phyloP scores from a whole-genome alignment of 2,888 invertebrate species.

The Mythimna vitellina region DNA sequence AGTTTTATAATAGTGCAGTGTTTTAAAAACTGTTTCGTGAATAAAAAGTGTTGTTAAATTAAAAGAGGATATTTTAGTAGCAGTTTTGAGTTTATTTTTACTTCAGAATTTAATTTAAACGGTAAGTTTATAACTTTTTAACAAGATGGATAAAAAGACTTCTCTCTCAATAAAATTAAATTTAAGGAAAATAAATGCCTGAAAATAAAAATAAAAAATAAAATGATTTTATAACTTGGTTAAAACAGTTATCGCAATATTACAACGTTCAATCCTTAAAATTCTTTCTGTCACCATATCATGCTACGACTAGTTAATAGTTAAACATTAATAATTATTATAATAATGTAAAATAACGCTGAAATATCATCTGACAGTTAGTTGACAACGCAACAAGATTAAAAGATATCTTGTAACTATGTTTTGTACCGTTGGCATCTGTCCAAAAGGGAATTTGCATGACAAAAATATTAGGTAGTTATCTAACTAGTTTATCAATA shows the following conservation, averaged over 20 bases:
- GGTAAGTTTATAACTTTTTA: slow-evolving; percentile 36
- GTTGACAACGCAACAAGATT: slow-evolving; percentile 58
- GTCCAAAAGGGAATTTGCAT: slow-evolving; percentile 31
- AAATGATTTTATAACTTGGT: not conserved
- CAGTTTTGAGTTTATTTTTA: slow-evolving; percentile 4
- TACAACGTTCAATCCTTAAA: no score
- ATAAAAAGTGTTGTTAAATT: slow-evolving; percentile 33
- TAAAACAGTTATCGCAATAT: not conserved
- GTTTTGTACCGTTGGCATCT: slow-evolving; percentile 36
- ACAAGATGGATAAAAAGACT: not conserved
- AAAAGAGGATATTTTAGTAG: not conserved
- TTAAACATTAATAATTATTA: slow-evolving; percentile 21
- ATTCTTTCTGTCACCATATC: no score
- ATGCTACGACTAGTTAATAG: slow-evolving; percentile 16
- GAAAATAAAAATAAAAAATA: not conserved
- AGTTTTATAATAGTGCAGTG: slow-evolving; percentile 43
- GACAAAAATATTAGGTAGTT: no score
- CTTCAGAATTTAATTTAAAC: not conserved
- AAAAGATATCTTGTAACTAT: slow-evolving; percentile 41
- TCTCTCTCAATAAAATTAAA: not conserved
- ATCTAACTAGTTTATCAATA: no score
- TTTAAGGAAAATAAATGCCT: not conserved
- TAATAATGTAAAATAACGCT: slow-evolving; percentile 23
- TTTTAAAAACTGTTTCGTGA: slow-evolving; percentile 36
- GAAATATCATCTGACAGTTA: slow-evolving; percentile 43